Percentiles rank a stretch among this genome's conserved stretches.
phyloP scores from a whole-genome alignment of 2,113 vertebrate species.

The Nothocercus julius region DNA sequence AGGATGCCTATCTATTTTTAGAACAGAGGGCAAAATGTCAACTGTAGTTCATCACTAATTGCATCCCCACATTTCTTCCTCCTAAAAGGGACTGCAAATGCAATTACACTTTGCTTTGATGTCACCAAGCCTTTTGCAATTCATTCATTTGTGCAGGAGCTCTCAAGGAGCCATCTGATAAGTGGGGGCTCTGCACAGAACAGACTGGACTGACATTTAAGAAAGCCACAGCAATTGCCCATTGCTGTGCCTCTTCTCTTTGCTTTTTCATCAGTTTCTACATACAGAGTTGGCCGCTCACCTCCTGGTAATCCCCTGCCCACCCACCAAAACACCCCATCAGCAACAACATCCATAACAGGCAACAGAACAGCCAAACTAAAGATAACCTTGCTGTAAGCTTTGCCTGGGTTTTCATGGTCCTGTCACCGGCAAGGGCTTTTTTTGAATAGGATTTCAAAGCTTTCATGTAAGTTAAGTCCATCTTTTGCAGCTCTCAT shows the following conservation, averaged over 20 bases:
- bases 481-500: neutral
- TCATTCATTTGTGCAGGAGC: neutral
- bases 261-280: neutral
- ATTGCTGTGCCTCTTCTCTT: neutral
- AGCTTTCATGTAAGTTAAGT: accelerated
- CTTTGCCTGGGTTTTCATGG: neutral
- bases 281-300: neutral
- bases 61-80: neutral
- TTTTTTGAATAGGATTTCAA: neutral
- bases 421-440: neutral
- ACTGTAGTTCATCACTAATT: neutral
- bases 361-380: neutral
- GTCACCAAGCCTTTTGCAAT: neutral
- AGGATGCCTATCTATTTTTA: neutral
- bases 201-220: neutral
- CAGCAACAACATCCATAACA: neutral
- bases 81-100: neutral
- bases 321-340: neutral
- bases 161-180: neutral
- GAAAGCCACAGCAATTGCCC: neutral
- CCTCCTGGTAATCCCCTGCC: neutral
- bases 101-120: neutral
- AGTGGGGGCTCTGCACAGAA: neutral
- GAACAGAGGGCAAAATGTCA: neutral
- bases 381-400: neutral